Percentiles rank a stretch among this genome's conserved stretches.
Evolutionary conservation across 2,797 vertebrate genomes (phyloP).

Genomic region (Cottoperca gobio): DNA sequence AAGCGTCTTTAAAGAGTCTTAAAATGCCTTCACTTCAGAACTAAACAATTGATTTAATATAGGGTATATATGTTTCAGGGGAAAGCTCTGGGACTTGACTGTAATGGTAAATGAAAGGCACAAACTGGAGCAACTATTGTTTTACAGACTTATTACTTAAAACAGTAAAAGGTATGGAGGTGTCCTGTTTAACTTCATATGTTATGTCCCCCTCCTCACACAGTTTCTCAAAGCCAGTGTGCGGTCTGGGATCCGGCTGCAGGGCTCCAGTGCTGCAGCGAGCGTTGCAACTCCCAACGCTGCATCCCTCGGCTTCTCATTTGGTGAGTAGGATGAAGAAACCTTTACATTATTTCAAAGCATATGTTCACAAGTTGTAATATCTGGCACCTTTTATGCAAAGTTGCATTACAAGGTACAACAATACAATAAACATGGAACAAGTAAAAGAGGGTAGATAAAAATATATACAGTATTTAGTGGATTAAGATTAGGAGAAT

Average conservation of each 20-base stretch:
- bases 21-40: not conserved
- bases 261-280: slow-evolving; percentile 73
- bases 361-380: not conserved
- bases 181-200: not conserved
- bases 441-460: no score
- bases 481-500: no score
- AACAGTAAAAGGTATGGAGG: not conserved
- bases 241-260: slow-evolving; percentile 77
- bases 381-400: no score
- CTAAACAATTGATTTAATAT: not conserved
- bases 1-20: not conserved
- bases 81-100: not conserved
- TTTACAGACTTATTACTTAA: not conserved
- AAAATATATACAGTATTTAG: no score
- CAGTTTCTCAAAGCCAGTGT: slow-evolving; percentile 78
- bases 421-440: no score
- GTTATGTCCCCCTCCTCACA: not conserved
- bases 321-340: slow-evolving; percentile 72
- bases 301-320: slow-evolving; percentile 73
- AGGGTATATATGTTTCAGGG: not conserved
- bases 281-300: slow-evolving; percentile 21
- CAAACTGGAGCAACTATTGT: not conserved
- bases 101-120: not conserved
- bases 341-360: not conserved
- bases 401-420: no score